Percentiles rank a stretch among this genome's conserved stretches.
These are phyloP conservation scores for Gallinago paraguaiae DNA, from an alignment of 2,113 vertebrate species.

Conservation along the genomic window DNA sequence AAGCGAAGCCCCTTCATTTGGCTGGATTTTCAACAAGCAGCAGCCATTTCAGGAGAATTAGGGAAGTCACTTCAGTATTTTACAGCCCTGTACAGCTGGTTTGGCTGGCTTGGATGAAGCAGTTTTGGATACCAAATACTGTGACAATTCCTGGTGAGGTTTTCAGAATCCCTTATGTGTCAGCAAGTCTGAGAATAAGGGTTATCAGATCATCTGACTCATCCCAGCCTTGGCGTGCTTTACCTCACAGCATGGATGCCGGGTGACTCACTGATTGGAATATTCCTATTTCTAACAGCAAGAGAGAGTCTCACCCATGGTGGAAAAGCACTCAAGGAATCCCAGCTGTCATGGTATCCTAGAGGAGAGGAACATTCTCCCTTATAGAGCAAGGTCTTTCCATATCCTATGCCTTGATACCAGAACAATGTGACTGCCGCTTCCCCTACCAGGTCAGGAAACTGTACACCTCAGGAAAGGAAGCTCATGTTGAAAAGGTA, in stretches of 20 bases:
- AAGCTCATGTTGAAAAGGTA: neutral
- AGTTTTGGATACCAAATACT: neutral
- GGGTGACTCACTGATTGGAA: conserved; percentile 35
- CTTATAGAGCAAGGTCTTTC: neutral
- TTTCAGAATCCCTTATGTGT: conserved; percentile 28
- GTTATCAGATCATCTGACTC: conserved; percentile 49
- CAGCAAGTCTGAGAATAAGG: conserved; percentile 33
- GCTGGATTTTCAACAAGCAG: neutral
- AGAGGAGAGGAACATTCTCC: neutral
- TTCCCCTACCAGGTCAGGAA: neutral
- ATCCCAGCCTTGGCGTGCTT: neutral
- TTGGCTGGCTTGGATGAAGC: neutral
- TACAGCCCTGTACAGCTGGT: neutral
- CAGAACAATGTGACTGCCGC: neutral
- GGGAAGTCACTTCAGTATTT: neutral
- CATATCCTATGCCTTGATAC: neutral
- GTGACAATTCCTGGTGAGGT: conserved; percentile 1
- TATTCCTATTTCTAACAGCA: conserved; percentile 34
- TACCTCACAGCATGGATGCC: conserved; percentile 40
- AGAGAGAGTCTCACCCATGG: neutral
- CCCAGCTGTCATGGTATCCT: neutral
- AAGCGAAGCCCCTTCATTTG: neutral
- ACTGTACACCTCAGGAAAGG: neutral
- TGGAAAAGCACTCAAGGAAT: conserved; percentile 54
- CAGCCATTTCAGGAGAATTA: neutral